Evolutionary conservation across 1,140 invertebrate genomes (phyloP).

Genomic region (Hermetia illucens): DNA sequence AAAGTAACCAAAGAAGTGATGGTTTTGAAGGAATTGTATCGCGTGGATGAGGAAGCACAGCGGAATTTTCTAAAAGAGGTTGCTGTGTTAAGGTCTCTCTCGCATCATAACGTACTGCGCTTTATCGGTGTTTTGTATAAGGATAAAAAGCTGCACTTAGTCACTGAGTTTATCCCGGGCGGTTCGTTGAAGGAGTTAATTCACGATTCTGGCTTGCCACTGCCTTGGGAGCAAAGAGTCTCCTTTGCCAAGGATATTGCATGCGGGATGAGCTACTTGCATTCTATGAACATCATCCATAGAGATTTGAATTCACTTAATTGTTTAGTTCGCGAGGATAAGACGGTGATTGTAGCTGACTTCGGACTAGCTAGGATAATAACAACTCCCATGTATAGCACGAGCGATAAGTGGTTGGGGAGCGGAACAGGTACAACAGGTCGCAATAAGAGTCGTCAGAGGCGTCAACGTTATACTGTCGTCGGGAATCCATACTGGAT

Average conservation of each 20-base stretch:
- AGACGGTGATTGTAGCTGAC: slow-evolving; percentile 85
- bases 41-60: slow-evolving; percentile 87
- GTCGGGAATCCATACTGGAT: slow-evolving; percentile 97
- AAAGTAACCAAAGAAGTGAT: slow-evolving; percentile 81
- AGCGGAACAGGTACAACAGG: slow-evolving; percentile 32
- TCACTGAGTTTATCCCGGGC: slow-evolving; percentile 84
- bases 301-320: slow-evolving; percentile 94
- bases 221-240: slow-evolving; percentile 72
- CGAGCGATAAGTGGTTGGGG: not conserved
- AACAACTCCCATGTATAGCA: slow-evolving; percentile 33
- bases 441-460: slow-evolving; percentile 30
- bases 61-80: slow-evolving; percentile 90
- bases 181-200: slow-evolving; percentile 78
- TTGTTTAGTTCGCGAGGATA: slow-evolving; percentile 81
- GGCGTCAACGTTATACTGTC: slow-evolving; percentile 42
- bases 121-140: slow-evolving; percentile 91
- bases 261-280: slow-evolving; percentile 83
- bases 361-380: slow-evolving; percentile 88
- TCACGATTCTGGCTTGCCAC: slow-evolving; percentile 34
- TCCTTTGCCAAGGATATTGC: slow-evolving; percentile 84
- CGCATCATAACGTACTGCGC: slow-evolving; percentile 78
- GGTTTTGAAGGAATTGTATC: slow-evolving; percentile 88
- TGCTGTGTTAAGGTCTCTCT: slow-evolving; percentile 71
- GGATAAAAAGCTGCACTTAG: slow-evolving; percentile 77
- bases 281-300: slow-evolving; percentile 89